A percentile compares a stretch with the other conserved stretches of the same genome.
These are phyloP conservation scores for Acrocephalus arundinaceus DNA, from an alignment of 2,113 vertebrate species.

Conservation along the genomic window DNA sequence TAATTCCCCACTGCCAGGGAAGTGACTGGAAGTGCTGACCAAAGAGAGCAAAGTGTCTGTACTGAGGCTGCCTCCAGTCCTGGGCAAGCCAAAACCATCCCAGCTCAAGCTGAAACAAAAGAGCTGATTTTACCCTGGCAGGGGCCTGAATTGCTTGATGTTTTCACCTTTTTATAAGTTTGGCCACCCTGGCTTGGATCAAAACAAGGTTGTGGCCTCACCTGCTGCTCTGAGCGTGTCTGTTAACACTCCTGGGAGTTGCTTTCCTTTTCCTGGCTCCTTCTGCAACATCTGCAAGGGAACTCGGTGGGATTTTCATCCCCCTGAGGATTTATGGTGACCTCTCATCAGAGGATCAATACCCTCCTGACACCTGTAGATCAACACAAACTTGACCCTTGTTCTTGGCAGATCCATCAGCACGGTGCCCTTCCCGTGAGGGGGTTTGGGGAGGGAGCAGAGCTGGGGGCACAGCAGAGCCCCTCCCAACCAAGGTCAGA, in stretches of 20 bases:
- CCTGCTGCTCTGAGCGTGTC: not conserved
- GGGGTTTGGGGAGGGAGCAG: not conserved
- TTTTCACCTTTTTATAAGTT: not conserved
- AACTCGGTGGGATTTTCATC: slow-evolving; percentile 6
- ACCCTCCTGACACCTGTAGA: slow-evolving; percentile 52
- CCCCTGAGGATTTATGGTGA: slow-evolving; percentile 38
- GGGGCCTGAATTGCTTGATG: not conserved
- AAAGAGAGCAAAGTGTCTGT: not conserved
- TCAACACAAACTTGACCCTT: slow-evolving; percentile 74
- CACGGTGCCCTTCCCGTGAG: not conserved
- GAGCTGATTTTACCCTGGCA: not conserved
- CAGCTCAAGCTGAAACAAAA: not conserved
- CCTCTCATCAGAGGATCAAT: slow-evolving; percentile 59
- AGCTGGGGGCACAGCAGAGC: not conserved
- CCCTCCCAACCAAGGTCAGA: slow-evolving; percentile 16
- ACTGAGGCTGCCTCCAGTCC: not conserved
- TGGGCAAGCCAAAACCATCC: fast-evolving
- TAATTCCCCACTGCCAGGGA: not conserved
- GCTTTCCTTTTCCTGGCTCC: slow-evolving; percentile 22
- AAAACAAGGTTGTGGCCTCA: not conserved
- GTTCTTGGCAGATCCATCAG: slow-evolving; percentile 58
- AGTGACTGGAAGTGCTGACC: not conserved
- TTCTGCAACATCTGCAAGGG: slow-evolving; percentile 27
- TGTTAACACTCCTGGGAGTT: not conserved
- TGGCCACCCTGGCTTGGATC: not conserved